Base-by-base conservation (phyloP, 2,888 invertebrate genomes). In the Hypselothyrea guttata region DNA sequence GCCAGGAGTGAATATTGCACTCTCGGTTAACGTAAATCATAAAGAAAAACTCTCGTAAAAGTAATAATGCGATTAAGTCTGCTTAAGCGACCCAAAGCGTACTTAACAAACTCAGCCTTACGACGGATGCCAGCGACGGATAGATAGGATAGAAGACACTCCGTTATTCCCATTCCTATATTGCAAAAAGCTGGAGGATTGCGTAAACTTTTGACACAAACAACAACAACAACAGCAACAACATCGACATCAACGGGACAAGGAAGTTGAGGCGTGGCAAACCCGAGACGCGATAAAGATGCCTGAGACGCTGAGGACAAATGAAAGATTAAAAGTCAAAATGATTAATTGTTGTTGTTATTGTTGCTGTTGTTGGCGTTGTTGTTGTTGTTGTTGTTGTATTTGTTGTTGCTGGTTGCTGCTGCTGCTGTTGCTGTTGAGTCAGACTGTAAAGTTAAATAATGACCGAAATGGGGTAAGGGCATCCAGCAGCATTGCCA, bases 61-160 rank as follows among this genome's bases (percentile, higher is more conserved):
- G 75, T 75, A 75, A 75, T 76, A 76, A 76, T 76, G 71, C 76
- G 76, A 76, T 77, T 77, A 77, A 76, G 76, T 74, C 76, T 67
- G 69, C 76, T 76, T 76, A 74, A 74, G 74, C 74, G 74, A 76
- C 76, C 76, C 71, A 76, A 76, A 74, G 71, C 69, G 60, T 74
- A 74, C 76, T 74, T 76, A 76, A 68, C 69, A 76, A 76, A 75
- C 75, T 75, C 70, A 57, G 67, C 67, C 67, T 65, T 52, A 66
- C 22, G 72, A 62, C 60, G 52, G 60, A 69, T 64, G 62, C 68
- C 47, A 52, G 49, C 22, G 52, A 61, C 54, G 48, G 64, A 60
- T 62, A 52, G 72, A 71, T 65, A 49, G 27, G 28, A 34, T 52
- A 38, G 38, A 38, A 38, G 38, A 16, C 38, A 18, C 16, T 38